These are phyloP conservation scores for Brachionus paranguensis DNA, from an alignment of 1,140 invertebrate genomes.

Conservation along the genomic window DNA sequence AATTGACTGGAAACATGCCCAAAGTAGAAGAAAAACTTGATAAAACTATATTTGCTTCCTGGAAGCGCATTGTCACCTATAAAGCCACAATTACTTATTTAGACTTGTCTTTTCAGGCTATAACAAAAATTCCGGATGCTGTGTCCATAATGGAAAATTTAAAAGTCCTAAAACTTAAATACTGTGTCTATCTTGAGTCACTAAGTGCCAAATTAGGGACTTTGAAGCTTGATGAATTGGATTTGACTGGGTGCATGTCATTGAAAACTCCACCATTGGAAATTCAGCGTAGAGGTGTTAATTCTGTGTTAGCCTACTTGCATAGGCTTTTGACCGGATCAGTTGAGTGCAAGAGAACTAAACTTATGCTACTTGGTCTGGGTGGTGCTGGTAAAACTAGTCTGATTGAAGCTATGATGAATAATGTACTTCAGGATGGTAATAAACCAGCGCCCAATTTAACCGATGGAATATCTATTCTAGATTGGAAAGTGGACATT, in stretches of 20 bases:
- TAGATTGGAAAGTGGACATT: constrained; percentile 45
- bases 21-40: not conserved
- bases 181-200: constrained; percentile 21
- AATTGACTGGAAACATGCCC: not conserved
- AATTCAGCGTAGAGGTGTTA: constrained; percentile 48
- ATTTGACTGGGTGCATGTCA: constrained; percentile 46
- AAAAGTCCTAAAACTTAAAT: constrained; percentile 18
- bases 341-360: constrained; percentile 50
- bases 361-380: constrained; percentile 54
- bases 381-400: constrained; percentile 55
- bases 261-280: constrained; percentile 53
- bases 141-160: constrained; percentile 35
- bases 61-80: not conserved
- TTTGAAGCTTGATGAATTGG: constrained; percentile 46
- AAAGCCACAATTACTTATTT: constrained; percentile 31
- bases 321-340: constrained; percentile 47
- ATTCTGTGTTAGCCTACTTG: constrained; percentile 48
- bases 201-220: constrained; percentile 45
- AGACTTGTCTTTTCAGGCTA: constrained; percentile 44
- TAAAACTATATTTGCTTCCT: not conserved
- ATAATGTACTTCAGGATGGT: constrained; percentile 9
- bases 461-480: constrained; percentile 52
- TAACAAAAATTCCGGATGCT: constrained; percentile 13
- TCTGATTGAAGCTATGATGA: constrained; percentile 42
- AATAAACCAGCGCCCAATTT: constrained; percentile 43